Percentiles rank a stretch among this genome's conserved stretches.
Conservation (phyloP, 2,113 vertebrate species). For the Actenoides hombroni region DNA sequence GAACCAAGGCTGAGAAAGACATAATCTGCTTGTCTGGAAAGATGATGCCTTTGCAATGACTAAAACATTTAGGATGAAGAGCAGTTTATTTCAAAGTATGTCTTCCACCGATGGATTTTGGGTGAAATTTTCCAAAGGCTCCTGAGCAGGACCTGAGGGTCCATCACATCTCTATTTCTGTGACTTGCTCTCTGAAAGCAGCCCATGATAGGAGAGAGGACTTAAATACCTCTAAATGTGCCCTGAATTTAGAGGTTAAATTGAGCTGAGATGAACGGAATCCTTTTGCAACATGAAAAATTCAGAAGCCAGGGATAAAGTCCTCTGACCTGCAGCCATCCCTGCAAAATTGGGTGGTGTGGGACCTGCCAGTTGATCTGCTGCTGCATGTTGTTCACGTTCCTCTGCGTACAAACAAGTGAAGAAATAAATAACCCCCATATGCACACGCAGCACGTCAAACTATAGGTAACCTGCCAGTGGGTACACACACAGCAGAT, state of each 20-base stretch:
- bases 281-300: background rate
- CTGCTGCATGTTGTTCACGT: fast-evolving
- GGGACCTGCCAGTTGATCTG: background rate
- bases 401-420: background rate
- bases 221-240: background rate
- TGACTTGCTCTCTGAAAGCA: background rate
- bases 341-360: background rate
- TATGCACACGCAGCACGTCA: background rate
- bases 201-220: background rate
- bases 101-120: fast-evolving
- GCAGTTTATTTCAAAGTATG: background rate
- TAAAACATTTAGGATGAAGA: background rate
- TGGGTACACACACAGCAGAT: background rate
- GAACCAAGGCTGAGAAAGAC: background rate
- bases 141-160: fast-evolving
- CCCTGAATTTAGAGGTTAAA: background rate
- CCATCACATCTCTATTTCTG: background rate
- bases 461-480: background rate
- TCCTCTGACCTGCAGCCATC: background rate
- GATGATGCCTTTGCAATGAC: background rate
- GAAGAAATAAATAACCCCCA: background rate
- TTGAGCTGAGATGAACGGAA: background rate
- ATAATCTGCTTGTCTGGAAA: background rate
- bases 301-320: background rate
- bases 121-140: background rate